Evolutionary conservation across 2,888 invertebrate genomes (phyloP), one percentile per base, ranked within the genome.

Genomic region (Nomada goodeniana): DNA sequence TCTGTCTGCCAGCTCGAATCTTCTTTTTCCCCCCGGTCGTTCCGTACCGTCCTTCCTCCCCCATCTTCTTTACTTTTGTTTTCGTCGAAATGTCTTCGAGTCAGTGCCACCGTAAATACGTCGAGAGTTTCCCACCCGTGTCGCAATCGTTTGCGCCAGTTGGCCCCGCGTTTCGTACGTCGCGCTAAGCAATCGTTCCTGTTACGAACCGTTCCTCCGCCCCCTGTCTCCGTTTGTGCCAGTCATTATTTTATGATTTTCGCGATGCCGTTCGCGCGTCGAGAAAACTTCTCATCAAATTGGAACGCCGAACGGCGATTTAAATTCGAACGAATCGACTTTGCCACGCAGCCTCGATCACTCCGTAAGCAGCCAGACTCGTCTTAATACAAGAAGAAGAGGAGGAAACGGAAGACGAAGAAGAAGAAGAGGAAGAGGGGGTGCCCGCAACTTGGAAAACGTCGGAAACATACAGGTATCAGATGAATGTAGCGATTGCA

Each of bases 401-500:
- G 7, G 36, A 36, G 7, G 7, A 29, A 26, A 2, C 26, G 26
- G 26, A 26, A 1, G 26, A 26, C 2, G 26, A 26, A 7, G 29
- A 29, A 29, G 29, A 29, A 29, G 50, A 26, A 29, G 50, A 36
- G 20, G 44, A 59, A 9, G 20, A 9, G 60, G 5, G 26, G 23
- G 0, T 23, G 23, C 23, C 23, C 23, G 5, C 18, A 55, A n/a
- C 15, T 53, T n/a, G 61, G 26, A 23, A 13, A 20, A 23, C 20
- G 53, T 36, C 50, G 44, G 59, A 42, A 77, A 63, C 60, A 61
- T 76, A 47, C 61, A 61, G 36, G 63, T 29, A 74, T 55, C 61
- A 55, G 76, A 83, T 47, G 82, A 77, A 77, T 60, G 65, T 77
- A 63, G 60, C 63, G 86, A 88, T 87, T 82, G 83, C 76, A 73